Evolutionary conservation across 2,113 vertebrate species (phyloP).

Genomic region (Peromyscus polionotus): DNA sequence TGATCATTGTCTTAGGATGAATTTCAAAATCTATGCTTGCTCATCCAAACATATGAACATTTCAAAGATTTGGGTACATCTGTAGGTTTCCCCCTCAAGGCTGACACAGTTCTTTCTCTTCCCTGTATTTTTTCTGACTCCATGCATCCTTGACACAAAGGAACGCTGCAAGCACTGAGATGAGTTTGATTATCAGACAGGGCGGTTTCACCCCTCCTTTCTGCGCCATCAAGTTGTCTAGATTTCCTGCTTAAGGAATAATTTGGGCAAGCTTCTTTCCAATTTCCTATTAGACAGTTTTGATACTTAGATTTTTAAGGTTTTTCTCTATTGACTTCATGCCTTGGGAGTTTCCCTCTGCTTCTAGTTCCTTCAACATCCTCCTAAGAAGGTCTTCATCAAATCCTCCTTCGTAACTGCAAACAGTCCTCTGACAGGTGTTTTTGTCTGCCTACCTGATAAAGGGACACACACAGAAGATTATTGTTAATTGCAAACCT

Average conservation of each 20-base stretch:
- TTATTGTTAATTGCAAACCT: background rate
- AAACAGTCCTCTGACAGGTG: background rate
- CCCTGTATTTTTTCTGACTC: background rate
- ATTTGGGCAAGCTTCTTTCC: background rate
- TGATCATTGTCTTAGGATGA: background rate
- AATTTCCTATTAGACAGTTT: background rate
- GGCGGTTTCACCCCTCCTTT: background rate
- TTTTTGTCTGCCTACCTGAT: background rate
- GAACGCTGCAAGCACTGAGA: background rate
- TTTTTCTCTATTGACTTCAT: background rate
- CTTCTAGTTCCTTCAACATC: background rate
- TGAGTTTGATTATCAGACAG: background rate
- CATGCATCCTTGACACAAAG: background rate
- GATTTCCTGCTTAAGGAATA: background rate
- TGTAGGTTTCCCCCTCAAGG: background rate
- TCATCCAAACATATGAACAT: background rate
- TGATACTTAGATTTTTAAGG: background rate
- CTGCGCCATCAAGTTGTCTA: background rate
- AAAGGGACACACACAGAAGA: background rate
- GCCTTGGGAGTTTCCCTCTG: background rate
- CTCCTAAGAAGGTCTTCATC: background rate
- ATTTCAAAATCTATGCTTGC: background rate
- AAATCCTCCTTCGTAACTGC: background rate
- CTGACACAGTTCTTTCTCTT: background rate
- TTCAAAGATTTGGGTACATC: background rate